Evolutionary conservation across 2,113 vertebrate species (phyloP).

Genomic region (Pseudorasbora parva): DNA sequence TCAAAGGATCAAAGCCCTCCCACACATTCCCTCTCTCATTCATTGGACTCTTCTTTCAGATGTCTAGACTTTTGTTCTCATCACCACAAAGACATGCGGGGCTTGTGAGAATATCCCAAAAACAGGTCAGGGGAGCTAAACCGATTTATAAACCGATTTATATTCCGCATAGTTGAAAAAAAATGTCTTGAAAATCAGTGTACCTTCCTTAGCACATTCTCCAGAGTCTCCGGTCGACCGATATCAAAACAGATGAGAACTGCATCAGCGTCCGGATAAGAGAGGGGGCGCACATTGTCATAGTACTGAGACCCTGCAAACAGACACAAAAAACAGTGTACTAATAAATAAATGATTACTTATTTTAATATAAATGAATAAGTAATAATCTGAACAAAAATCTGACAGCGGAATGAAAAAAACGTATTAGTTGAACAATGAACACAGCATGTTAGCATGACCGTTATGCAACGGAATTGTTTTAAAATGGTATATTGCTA

Average conservation of each 20-base stretch:
- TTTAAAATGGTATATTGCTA: not conserved
- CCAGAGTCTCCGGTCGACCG: slow-evolving; percentile 89
- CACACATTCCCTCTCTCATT: slow-evolving; percentile 22
- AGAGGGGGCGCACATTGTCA: slow-evolving; percentile 90
- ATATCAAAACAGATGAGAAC: slow-evolving; percentile 94
- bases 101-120: slow-evolving; percentile 35
- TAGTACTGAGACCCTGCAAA: slow-evolving; percentile 87
- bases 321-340: slow-evolving; percentile 19
- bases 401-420: not conserved
- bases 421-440: not conserved
- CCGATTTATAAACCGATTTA: slow-evolving; percentile 1
- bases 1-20: slow-evolving; percentile 31
- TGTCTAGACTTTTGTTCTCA: slow-evolving; percentile 47
- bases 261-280: slow-evolving; percentile 87
- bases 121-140: slow-evolving; percentile 1
- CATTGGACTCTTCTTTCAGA: slow-evolving; percentile 26
- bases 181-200: slow-evolving; percentile 53
- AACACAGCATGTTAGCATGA: not conserved
- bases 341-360: not conserved
- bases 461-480: not conserved
- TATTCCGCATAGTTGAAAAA: not conserved
- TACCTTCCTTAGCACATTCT: slow-evolving; percentile 90
- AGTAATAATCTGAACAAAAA: not conserved
- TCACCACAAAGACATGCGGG: slow-evolving; percentile 29
- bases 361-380: not conserved